A percentile compares a stretch with the other conserved stretches of the same genome.
These are phyloP conservation scores for Carpatolechia fugitivella DNA, from an alignment of 2,888 invertebrate genomes.

Conservation along the genomic window DNA sequence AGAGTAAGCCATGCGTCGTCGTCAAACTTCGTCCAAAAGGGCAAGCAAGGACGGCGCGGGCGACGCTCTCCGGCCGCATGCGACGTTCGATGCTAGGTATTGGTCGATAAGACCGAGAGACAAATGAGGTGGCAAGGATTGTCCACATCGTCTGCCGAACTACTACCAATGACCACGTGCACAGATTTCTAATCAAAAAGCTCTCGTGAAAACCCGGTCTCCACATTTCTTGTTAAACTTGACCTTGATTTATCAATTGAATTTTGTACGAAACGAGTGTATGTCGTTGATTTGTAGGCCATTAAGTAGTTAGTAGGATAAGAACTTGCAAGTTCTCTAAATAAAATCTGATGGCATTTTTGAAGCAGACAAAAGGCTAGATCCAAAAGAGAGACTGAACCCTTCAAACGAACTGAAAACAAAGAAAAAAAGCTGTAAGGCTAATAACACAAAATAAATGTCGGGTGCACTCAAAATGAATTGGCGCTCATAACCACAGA, in stretches of 20 bases:
- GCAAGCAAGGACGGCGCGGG: constrained; percentile 62
- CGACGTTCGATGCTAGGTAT: constrained; percentile 28
- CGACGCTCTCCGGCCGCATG: constrained; percentile 47
- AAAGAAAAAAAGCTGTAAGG: neutral
- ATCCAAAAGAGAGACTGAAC: neutral
- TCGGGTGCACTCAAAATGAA: constrained; percentile 13
- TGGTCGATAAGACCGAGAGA: constrained; percentile 33
- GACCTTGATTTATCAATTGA: too few relatives aligned
- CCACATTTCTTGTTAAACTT: too few relatives aligned
- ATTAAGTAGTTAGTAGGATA: too few relatives aligned
- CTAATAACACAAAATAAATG: constrained; percentile 13
- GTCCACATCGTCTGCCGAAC: neutral
- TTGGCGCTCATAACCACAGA: constrained; percentile 34
- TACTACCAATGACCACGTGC: neutral
- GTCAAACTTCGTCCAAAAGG: constrained; percentile 46
- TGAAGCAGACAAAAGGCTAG: too few relatives aligned
- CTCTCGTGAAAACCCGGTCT: neutral
- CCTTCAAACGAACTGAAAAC: neutral
- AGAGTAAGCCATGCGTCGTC: constrained; percentile 27
- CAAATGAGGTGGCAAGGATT: constrained; percentile 20
- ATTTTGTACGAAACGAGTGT: too few relatives aligned
- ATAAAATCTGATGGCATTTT: too few relatives aligned
- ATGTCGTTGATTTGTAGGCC: too few relatives aligned
- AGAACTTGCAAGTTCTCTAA: too few relatives aligned
- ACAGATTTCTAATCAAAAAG: neutral